These are phyloP conservation scores for Meghimatium bilineatum DNA, from an alignment of 2,888 invertebrate species.

Conservation along the genomic window DNA sequence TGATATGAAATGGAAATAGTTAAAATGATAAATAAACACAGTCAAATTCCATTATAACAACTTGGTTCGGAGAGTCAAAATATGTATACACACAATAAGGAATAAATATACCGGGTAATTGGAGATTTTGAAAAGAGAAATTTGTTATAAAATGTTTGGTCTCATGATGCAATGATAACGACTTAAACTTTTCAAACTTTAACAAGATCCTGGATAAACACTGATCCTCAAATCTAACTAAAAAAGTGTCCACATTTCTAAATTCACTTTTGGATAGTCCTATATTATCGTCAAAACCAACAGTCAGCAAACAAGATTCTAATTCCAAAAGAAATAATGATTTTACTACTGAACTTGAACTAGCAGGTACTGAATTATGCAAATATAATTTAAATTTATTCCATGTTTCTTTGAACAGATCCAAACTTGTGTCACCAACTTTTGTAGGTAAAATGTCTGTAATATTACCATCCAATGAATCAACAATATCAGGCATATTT, in stretches of 20 bases:
- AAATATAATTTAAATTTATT: constrained; percentile 10
- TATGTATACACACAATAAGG: too few species aligned
- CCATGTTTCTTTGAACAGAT: background rate
- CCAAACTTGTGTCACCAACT: background rate
- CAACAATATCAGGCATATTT: background rate
- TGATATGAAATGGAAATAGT: too few species aligned
- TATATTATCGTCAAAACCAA: background rate
- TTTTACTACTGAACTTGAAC: background rate
- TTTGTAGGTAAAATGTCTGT: background rate
- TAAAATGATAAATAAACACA: too few species aligned
- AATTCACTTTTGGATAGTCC: background rate
- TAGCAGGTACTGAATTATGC: background rate
- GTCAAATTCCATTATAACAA: too few species aligned
- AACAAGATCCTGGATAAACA: constrained; percentile 14
- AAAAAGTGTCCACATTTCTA: constrained; percentile 4
- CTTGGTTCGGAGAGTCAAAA: too few species aligned
- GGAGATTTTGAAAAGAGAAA: too few species aligned
- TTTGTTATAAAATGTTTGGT: too few species aligned
- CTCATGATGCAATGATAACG: background rate
- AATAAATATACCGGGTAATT: too few species aligned
- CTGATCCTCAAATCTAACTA: constrained; percentile 20
- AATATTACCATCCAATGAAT: background rate
- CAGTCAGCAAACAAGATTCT: background rate
- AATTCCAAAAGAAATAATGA: constrained; percentile 16
- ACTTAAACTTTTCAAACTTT: constrained; percentile 28